Evolutionary conservation across 2,888 invertebrate species (phyloP).

Genomic region (Carterocephalus palaemon): DNA sequence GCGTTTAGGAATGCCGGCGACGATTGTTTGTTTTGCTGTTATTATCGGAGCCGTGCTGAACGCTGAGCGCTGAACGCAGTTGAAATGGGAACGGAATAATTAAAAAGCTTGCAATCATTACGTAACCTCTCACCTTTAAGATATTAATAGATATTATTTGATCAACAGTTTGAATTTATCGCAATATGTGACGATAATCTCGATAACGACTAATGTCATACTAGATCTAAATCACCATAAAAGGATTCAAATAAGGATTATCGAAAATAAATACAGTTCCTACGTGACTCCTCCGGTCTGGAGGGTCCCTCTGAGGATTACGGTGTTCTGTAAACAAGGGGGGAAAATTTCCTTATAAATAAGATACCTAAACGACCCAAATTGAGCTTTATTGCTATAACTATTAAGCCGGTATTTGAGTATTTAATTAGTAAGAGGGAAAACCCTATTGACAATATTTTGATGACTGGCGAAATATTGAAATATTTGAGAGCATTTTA

Average conservation of each 20-base stretch:
- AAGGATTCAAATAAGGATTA: conserved; percentile 23
- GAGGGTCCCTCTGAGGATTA: conserved; percentile 41
- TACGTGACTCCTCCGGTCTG: conserved; percentile 35
- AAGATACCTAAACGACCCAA: conserved; percentile 30
- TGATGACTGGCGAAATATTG: conserved; percentile 59
- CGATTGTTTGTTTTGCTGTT: conserved; percentile 70
- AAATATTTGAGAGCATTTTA: conserved; percentile 32
- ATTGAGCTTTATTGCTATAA: conserved; percentile 30
- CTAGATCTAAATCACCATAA: no score
- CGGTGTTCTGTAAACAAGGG: conserved; percentile 53
- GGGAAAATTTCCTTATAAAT: conserved; percentile 41
- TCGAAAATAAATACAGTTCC: conserved; percentile 33
- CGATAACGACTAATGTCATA: no score
- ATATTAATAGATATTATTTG: no score
- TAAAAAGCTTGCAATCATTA: conserved; percentile 25
- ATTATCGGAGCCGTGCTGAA: conserved; percentile 54
- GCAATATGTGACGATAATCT: no score
- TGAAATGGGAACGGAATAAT: conserved; percentile 28
- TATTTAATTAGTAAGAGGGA: conserved; percentile 33
- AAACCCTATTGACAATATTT: conserved; percentile 53
- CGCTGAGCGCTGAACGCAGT: conserved; percentile 38
- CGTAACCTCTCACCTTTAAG: conserved; percentile 7
- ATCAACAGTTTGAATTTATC: no score
- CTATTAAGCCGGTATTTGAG: conserved; percentile 31
- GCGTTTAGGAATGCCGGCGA: conserved; percentile 51